Base-by-base conservation (phyloP, 2,797 vertebrate genomes). In the Dendrocincla tyrannina region DNA sequence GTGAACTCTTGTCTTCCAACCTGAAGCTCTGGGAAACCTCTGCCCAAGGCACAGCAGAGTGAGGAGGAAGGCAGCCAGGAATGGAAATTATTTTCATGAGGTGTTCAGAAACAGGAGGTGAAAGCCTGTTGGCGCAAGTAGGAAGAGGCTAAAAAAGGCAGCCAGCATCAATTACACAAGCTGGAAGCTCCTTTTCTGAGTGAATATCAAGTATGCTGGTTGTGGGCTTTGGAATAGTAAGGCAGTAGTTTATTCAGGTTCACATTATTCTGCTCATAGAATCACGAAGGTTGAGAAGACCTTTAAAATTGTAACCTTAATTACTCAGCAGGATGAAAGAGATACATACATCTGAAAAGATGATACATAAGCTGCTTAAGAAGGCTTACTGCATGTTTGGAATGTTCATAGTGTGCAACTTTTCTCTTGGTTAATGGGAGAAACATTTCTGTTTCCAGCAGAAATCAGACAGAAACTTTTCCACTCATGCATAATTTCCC, bases 11-110 rank as follows among this genome's bases (percentile, higher is more conserved):
- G 4, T 67, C 49, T 88, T 89, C 39, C 28, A 58, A 49, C 30
- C 23, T 58, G 17, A 20, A 20, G 25, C 88, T 35, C 35, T 41
- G 20, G 8, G 39, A 91, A 86, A 72, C 24, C 32, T 93, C 55
- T 75, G 35, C 10, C 16, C 1, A 1, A 62, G 39, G 24, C 60
- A 67, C 0, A 1, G 23, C 28, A 85, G 52, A 93, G 7, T 0
- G 0, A 75, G 70, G 23, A 59, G 33, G 20, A 93, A 84, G 28
- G 77, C 46, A 93, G 42, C 16, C 44, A 59, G 47, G 67, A 94
- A 67, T 20, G 41, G 44, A 82, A 83, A 82, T 5, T 66, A 5
- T 41, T 88, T 47, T 94, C n/a, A 59, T 17, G 33, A 75, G 39
- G 23, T 73, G 30, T 62, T 78, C 62, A 69, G 32, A 32, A 89